These are phyloP conservation scores for Drosophila acutilabella DNA, from an alignment of 2,888 invertebrate genomes.

Conservation along the genomic window DNA sequence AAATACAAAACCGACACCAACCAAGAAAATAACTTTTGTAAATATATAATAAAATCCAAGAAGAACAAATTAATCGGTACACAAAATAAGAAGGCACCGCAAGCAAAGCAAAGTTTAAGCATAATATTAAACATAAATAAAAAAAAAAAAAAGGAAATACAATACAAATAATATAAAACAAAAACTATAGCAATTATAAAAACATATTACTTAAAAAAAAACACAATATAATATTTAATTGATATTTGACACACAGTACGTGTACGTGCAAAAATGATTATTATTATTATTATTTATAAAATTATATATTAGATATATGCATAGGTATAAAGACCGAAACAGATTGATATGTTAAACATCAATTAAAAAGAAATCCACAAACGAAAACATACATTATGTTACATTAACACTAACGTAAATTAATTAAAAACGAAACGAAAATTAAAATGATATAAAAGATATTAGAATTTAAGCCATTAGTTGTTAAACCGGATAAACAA, in stretches of 20 bases:
- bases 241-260: conserved; percentile 58
- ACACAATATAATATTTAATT: conserved; percentile 55
- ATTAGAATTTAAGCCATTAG: conserved; percentile 68
- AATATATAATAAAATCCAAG: conserved; percentile 29
- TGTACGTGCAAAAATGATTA: conserved; percentile 44
- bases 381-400: conserved; percentile 66
- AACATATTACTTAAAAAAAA: conserved; percentile 66
- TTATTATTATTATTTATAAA: conserved; percentile 58
- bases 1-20: conserved; percentile 44
- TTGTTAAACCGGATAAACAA: conserved; percentile 45
- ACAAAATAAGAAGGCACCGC: conserved; percentile 37
- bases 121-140: conserved; percentile 58
- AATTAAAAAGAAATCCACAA: conserved; percentile 57
- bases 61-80: conserved; percentile 31
- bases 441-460: conserved; percentile 43
- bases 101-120: conserved; percentile 51
- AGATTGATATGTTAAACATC: conserved; percentile 72
- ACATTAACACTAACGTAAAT: conserved; percentile 57
- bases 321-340: conserved; percentile 40
- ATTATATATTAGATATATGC: conserved; percentile 57
- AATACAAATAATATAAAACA: conserved; percentile 54
- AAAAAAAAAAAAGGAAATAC: conserved; percentile 47
- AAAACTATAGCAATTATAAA: conserved; percentile 82
- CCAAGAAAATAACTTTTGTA: conserved; percentile 46
- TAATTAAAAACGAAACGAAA: conserved; percentile 23